Evolutionary conservation across 2,797 vertebrate genomes (phyloP), one percentile per base, ranked within the genome.

Genomic region (Falco peregrinus): DNA sequence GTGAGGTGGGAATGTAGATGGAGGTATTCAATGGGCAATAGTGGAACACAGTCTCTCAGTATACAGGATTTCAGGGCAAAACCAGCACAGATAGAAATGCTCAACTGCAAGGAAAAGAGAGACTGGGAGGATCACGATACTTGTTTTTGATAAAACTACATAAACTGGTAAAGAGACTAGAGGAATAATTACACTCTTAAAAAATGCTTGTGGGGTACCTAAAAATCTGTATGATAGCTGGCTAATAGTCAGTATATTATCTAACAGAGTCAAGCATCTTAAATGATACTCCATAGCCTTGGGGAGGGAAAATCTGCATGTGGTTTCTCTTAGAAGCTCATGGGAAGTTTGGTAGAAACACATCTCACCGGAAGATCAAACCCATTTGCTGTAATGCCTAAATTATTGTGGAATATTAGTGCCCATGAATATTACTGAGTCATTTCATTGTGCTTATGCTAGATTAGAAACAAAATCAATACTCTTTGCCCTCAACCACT

Each of bases 81-180:
- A 59, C 13, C 29, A 69, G 16, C 1, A 0, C 39, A 28, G 11
- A 19, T 1, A 53, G 37, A 82, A 87, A 64, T 68, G 10, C 15
- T 19, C 5, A 2, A 19, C 53, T 67, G 4, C 53, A 57, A 56
- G 16, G 29, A 69, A 82, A 47, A 47, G 3, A 65, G 37, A 68
- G 22, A 20, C 33, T 22, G 29, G 28, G 21, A 88, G 6, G 5
- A 39, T 21, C 0, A 0, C n/a, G 29, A 16, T 56, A 29, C 6
- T 51, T 15, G 2, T 73, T 76, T 78, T 68, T 59, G 16, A 35
- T 68, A 47, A 64, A 88, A 54, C 7, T 33, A 6, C 57, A 25
- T 15, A 50, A 84, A 63, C 4, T 69, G 5, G 70, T 37, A 71
- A 73, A 73, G n/a, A 77, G 13, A 57, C 8, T 37, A 53, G 6